Conservation (phyloP, 2,113 vertebrate species). For the Puffinus mauretanicus region DNA sequence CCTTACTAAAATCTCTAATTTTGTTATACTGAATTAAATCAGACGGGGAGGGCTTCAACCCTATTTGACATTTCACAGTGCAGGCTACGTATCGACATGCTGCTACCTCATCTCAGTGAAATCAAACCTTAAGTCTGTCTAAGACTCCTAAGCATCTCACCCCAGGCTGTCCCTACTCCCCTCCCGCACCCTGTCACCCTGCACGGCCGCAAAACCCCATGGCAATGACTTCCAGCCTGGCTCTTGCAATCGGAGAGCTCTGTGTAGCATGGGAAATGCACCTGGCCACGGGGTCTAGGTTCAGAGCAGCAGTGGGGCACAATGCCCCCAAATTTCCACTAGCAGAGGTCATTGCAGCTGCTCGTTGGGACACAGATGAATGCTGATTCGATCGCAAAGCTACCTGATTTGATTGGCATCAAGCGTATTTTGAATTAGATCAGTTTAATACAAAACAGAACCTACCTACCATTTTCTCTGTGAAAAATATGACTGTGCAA, state of each 20-base stretch:
- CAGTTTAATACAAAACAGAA: not conserved
- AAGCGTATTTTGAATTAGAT: not conserved
- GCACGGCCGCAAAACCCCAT: not conserved
- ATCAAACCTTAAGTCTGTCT: not conserved
- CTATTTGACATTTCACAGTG: not conserved
- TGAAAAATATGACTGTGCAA: not conserved
- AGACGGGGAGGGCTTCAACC: not conserved
- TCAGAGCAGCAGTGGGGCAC: not conserved
- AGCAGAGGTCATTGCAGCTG: not conserved
- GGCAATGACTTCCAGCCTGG: not conserved
- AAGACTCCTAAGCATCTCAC: not conserved
- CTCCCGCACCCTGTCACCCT: fast-evolving
- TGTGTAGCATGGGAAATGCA: not conserved
- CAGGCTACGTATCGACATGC: not conserved
- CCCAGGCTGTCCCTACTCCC: not conserved
- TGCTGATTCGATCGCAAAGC: not conserved
- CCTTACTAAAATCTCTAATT: not conserved
- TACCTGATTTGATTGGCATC: not conserved
- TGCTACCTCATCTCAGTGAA: not conserved
- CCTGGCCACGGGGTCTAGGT: too few relatives aligned
- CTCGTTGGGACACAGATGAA: not conserved
- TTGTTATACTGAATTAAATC: not conserved
- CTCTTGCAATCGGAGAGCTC: not conserved
- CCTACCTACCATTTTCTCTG: not conserved
- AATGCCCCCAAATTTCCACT: not conserved